Percentiles rank a stretch among this genome's conserved stretches.
Conservation (phyloP, 1,140 invertebrate genomes). For the Papilio machaon region DNA sequence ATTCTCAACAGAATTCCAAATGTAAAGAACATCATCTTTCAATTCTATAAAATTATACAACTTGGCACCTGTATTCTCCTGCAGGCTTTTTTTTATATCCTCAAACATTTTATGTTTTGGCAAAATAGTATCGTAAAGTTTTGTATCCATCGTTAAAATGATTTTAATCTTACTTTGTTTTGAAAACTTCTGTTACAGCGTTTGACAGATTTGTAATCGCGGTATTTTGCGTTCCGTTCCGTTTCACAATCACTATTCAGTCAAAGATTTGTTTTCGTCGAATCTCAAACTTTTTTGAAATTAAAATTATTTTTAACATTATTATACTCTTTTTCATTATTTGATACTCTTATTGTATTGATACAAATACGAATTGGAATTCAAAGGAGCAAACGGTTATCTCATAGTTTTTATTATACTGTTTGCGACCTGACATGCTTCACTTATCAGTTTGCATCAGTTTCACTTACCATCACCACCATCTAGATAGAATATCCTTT, state of each 20-base stretch:
- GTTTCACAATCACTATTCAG: not conserved
- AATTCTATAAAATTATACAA: constrained; percentile 84
- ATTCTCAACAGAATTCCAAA: constrained; percentile 85
- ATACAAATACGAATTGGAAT: no score
- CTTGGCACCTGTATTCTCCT: constrained; percentile 80
- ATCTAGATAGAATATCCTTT: no score
- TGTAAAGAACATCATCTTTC: constrained; percentile 85
- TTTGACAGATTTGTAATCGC: constrained; percentile 43
- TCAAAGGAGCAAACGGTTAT: no score
- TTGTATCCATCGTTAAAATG: constrained; percentile 79
- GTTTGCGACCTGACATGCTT: no score
- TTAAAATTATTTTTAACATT: no score
- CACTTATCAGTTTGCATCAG: no score
- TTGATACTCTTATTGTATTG: no score
- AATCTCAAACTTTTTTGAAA: not conserved
- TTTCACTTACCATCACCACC: no score
- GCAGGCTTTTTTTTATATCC: constrained; percentile 81
- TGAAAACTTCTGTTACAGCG: constrained; percentile 45
- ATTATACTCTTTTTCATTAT: no score
- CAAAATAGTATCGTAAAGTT: constrained; percentile 82
- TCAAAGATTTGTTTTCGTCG: not conserved
- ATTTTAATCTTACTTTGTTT: constrained; percentile 46
- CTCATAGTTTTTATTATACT: no score
- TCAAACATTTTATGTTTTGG: constrained; percentile 84
- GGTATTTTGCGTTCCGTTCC: constrained; percentile 46